Conservation (phyloP, 2,797 vertebrate species). For the Gallinago solitaria region DNA sequence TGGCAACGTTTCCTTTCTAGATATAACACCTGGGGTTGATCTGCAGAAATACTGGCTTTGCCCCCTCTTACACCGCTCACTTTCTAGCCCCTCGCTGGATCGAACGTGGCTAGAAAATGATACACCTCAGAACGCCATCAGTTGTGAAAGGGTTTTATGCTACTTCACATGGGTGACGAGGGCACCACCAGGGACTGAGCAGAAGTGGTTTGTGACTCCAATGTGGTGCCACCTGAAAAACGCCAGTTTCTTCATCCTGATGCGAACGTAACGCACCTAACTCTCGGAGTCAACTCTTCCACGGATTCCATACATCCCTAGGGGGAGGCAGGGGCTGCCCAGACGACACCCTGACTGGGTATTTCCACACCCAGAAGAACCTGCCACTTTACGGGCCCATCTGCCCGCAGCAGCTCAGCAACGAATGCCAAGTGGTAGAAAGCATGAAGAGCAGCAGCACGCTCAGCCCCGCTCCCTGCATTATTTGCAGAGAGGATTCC, state of each 20-base stretch:
- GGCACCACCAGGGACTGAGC: not conserved
- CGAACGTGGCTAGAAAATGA: not conserved
- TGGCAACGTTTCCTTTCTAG: not conserved
- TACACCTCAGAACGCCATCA: not conserved
- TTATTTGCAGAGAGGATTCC: not conserved
- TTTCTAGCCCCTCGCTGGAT: not conserved
- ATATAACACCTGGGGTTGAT: not conserved
- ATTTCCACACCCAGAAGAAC: not conserved
- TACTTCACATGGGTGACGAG: not conserved
- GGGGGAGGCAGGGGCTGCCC: not conserved
- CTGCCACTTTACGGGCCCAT: fast-evolving
- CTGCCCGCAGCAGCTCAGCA: not conserved
- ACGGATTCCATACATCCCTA: fast-evolving
- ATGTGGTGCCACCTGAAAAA: not conserved
- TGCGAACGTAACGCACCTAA: not conserved
- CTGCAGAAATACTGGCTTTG: not conserved
- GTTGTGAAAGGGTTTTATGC: not conserved
- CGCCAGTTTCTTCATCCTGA: not conserved
- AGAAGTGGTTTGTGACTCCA: not conserved
- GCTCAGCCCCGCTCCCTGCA: not conserved
- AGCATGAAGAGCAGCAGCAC: not conserved
- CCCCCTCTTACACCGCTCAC: not conserved
- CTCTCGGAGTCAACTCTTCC: fast-evolving
- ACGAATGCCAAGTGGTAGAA: slow-evolving; percentile 2
- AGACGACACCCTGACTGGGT: not conserved